These are phyloP conservation scores for Chymomyza fuscimana DNA, from an alignment of 2,888 invertebrate species.

Conservation along the genomic window DNA sequence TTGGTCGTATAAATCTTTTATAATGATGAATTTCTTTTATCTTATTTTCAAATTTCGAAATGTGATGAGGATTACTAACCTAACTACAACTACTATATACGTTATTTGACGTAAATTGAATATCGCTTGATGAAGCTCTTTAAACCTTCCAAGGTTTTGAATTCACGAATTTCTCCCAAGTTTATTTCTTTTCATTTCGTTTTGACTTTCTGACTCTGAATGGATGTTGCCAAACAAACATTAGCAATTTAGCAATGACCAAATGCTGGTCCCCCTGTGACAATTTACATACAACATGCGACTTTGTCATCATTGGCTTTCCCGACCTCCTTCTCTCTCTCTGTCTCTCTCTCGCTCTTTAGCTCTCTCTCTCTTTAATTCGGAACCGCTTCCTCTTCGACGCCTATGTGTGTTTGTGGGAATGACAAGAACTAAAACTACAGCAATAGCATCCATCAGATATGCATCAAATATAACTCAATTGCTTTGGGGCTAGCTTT, in stretches of 20 bases:
- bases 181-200: neutral
- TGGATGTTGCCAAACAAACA: neutral
- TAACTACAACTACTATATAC: no score
- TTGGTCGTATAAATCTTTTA: no score
- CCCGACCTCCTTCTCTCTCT: no score
- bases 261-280: neutral
- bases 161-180: no score
- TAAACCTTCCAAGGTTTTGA: neutral
- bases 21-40: no score
- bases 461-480: constrained; percentile 73
- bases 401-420: neutral
- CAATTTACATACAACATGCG: constrained; percentile 8
- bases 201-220: neutral
- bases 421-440: neutral
- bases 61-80: no score
- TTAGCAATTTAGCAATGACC: neutral
- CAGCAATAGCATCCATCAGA: constrained; percentile 64
- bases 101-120: no score
- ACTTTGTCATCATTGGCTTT: constrained; percentile 4
- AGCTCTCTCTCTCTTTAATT: neutral
- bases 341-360: no score
- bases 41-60: no score
- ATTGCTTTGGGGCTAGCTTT: constrained; percentile 50
- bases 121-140: no score
- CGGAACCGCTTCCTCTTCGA: neutral